Evolutionary conservation across 2,113 vertebrate genomes (phyloP).

Genomic region (Pluvialis apricaria): DNA sequence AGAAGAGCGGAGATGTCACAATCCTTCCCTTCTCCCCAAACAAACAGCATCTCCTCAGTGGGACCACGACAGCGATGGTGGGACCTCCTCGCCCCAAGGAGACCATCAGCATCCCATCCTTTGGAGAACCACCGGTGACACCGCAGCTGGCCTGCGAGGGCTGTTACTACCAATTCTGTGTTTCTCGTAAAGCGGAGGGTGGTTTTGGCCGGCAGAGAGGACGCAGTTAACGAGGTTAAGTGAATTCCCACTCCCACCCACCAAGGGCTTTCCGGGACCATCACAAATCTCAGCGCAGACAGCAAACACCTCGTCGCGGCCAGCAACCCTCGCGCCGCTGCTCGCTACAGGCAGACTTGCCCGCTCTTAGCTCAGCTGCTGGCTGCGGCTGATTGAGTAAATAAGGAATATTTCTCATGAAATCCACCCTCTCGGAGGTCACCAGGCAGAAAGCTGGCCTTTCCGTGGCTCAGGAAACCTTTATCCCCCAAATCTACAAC

Average conservation of each 20-base stretch:
- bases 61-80: fast-evolving
- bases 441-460: neutral
- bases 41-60: neutral
- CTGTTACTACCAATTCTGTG: neutral
- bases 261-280: neutral
- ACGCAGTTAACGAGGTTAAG: neutral
- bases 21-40: neutral
- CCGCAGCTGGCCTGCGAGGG: fast-evolving
- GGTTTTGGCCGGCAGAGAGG: neutral
- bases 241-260: slow-evolving; percentile 8
- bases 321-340: neutral
- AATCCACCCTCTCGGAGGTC: neutral
- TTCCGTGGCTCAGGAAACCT: neutral
- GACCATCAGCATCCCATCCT: neutral
- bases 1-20: neutral
- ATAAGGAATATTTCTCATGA: neutral
- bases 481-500: neutral
- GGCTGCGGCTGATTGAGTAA: neutral
- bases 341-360: neutral
- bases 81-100: neutral
- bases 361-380: slow-evolving; percentile 27
- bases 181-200: neutral
- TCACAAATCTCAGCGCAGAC: neutral
- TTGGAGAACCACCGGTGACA: fast-evolving
- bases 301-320: neutral